Base-by-base conservation (phyloP, 2,888 invertebrate species). In the Gasteruption jaculator region DNA sequence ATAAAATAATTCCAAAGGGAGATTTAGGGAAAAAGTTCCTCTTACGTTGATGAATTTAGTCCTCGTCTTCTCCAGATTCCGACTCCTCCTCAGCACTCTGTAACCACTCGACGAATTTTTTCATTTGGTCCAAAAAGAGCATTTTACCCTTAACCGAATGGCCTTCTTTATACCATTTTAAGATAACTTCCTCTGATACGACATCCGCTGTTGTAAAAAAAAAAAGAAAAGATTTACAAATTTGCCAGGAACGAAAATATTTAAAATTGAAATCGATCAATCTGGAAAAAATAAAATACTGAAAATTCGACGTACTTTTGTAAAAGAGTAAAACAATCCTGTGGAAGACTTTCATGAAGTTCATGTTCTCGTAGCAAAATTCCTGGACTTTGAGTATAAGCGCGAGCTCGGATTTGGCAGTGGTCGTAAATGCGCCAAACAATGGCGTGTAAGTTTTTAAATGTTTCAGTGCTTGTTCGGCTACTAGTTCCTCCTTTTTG, bases 331-430 rank as follows among this genome's bases (percentile, higher is more conserved):
- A 82, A 63, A 96, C 86, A 64, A 96, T 92, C 77, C 95, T 95
- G 73, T 91, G 91, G 83, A 96, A 96, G 72, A 91, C 91, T 71
- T 92, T 91, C 91, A 96, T 92, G 74, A 96, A 96, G 73, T 89
- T 91, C 94, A 95, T 95, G 78, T 96, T 95, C 71, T 94, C 94
- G 73, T 96, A 96, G 75, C 95, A 96, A 74, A 89, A 96, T 71
- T 96, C 95, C 74, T 96, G 96, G 59, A 95, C 89, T 75, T 92
- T 91, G 54, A 89, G 78, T 64, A 96, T 80, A 54, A 96, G 80
- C 45, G 86, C 85, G 61, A 92, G 78, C 74, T 96, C 92, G 32
- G 93, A 86, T 63, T 86, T 86, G 50, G 86, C 86, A 50, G 85
- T 83, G 65, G 85, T 84, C 57, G 91, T 85, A 63, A 95, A 92